These are phyloP conservation scores for Leptatherina wallacei DNA, from an alignment of 2,797 vertebrate species.

Conservation along the genomic window DNA sequence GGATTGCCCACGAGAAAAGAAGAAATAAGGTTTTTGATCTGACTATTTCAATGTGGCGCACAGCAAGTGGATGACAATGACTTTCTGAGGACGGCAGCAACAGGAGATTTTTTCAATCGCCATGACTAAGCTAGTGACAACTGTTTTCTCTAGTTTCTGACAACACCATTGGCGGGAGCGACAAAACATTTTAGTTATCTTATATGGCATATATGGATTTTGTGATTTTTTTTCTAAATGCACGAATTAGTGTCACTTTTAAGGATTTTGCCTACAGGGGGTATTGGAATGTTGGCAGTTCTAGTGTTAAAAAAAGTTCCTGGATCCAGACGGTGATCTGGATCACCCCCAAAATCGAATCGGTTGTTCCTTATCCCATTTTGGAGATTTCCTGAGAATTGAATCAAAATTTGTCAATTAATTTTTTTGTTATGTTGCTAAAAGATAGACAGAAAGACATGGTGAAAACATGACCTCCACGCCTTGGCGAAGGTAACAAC, in stretches of 20 bases:
- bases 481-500: too few relatives aligned
- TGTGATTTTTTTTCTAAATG: constrained; percentile 71
- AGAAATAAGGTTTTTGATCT: constrained; percentile 42
- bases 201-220: constrained; percentile 76
- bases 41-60: constrained; percentile 57
- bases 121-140: constrained; percentile 76
- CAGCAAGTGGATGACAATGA: constrained; percentile 67
- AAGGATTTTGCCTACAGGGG: constrained; percentile 66
- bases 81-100: constrained; percentile 63
- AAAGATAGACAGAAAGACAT: too few relatives aligned
- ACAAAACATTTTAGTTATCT: constrained; percentile 70
- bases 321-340: too few relatives aligned
- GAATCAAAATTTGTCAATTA: too few relatives aligned
- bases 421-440: too few relatives aligned
- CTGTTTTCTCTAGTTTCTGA: constrained; percentile 74
- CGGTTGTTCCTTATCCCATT: too few relatives aligned
- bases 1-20: constrained; percentile 32
- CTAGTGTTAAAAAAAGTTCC: too few relatives aligned
- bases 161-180: constrained; percentile 65
- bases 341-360: too few relatives aligned
- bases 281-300: too few relatives aligned
- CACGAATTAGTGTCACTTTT: constrained; percentile 80
- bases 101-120: constrained; percentile 72
- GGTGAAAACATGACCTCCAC: too few relatives aligned
- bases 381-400: too few relatives aligned